A percentile compares a stretch with the other conserved stretches of the same genome.
phyloP scores from a whole-genome alignment of 2,113 vertebrate species.

The Rhabdornis inornatus region DNA sequence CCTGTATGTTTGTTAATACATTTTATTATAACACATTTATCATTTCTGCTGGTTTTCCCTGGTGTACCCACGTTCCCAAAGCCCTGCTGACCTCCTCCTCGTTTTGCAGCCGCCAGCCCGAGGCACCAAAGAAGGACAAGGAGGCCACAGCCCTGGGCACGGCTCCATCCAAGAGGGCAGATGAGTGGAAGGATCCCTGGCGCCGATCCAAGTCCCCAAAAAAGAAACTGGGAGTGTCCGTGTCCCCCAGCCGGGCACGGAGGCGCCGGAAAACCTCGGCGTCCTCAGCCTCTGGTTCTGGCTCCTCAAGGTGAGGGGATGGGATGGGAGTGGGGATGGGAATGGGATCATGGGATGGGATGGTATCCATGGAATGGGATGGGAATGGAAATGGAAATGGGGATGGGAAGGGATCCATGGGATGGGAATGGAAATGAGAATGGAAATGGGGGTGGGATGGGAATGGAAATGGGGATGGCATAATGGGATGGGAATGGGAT shows the following conservation, averaged over 20 bases:
- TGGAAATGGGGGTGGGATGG: too few species aligned
- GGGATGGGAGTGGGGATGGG: too few species aligned
- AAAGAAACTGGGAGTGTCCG: constrained; percentile 79
- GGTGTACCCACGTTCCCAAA: fast-evolving
- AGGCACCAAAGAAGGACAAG: constrained; percentile 87
- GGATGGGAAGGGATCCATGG: too few species aligned
- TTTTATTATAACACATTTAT: fast-evolving
- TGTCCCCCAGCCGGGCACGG: constrained; percentile 86
- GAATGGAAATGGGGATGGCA: too few species aligned
- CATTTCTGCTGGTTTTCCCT: fast-evolving
- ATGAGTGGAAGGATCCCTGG: constrained; percentile 99
- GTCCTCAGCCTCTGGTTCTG: constrained; percentile 89
- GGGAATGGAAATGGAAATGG: too few species aligned
- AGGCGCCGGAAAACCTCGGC: constrained; percentile 87
- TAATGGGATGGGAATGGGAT: too few species aligned
- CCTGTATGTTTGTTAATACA: fast-evolving
- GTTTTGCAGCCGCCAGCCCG: constrained; percentile 72
- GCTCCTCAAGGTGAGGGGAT: constrained; percentile 86
- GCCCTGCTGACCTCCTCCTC: background rate
- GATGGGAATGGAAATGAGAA: too few species aligned
- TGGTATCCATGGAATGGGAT: too few species aligned
- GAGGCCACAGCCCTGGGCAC: background rate
- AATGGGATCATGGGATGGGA: too few species aligned
- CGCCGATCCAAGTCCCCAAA: constrained; percentile 97
- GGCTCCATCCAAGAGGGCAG: constrained; percentile 81